Conservation (phyloP, 2,888 invertebrate species). For the Chrysolina haemoptera region DNA sequence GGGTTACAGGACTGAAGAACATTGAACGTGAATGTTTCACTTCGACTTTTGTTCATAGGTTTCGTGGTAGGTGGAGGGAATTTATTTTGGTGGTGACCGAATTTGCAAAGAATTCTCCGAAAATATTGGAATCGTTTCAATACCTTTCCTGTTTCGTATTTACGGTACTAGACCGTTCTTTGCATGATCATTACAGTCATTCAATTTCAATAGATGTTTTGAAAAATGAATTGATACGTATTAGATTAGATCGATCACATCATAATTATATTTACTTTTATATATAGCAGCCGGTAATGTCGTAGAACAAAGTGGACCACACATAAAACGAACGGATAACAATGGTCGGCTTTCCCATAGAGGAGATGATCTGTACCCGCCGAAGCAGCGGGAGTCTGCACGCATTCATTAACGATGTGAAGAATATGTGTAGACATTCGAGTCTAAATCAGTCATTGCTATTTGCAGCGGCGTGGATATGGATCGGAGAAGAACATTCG, state of each 20-base stretch:
- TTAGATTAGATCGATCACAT: constrained; percentile 23
- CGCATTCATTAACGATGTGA: constrained; percentile 68
- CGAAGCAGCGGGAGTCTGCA: constrained; percentile 65
- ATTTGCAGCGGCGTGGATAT: constrained; percentile 18
- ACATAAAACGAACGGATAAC: constrained; percentile 61
- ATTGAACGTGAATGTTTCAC: too few relatives aligned
- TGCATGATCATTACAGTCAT: constrained; percentile 1
- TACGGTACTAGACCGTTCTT: neutral
- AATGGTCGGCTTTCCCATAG: constrained; percentile 61
- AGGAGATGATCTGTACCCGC: constrained; percentile 57
- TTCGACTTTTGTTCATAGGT: too few relatives aligned
- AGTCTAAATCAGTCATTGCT: constrained; percentile 23
- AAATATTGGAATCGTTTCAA: neutral
- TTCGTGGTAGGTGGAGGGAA: too few relatives aligned
- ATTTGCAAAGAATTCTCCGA: too few relatives aligned
- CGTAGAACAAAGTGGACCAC: constrained; percentile 63
- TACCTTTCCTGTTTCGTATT: neutral
- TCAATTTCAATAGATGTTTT: constrained; percentile 9
- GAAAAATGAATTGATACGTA: constrained; percentile 19
- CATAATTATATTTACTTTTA: constrained; percentile 24
- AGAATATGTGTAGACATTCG: constrained; percentile 57
- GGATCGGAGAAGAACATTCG: neutral
- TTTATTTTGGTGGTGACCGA: too few relatives aligned
- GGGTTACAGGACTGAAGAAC: too few relatives aligned
- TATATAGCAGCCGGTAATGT: constrained; percentile 29